Base-by-base conservation (phyloP, 2,888 invertebrate genomes). In the Leptopilina syphax region DNA sequence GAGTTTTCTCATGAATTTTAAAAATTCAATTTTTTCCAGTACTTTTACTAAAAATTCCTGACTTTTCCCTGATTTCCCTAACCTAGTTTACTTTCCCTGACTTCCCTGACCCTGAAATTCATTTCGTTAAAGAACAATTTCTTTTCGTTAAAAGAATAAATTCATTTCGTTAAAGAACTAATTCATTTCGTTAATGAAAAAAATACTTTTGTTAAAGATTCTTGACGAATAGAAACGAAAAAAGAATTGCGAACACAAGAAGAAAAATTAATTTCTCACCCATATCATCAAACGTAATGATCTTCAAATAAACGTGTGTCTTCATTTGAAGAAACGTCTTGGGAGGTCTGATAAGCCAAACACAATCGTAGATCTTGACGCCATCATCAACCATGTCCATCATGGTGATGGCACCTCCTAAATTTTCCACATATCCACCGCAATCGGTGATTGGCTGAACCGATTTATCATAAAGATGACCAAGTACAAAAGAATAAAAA, bases 401-500 rank as follows among this genome's bases (percentile, higher is more conserved):
- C 96, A 96, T 96, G 1, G 95, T 95, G 77, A 96, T 96, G 13
- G 95, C 94, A 0, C 96, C 96, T 3, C 96, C 96, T 13, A 95
- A 92, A 85, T 95, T 95, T 82, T 94, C 94, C 1, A 96, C 95
- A 90, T 94, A 93, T 70, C 96, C 96, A 41, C 96, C 96, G 87
- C 96, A 96, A 90, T 95, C 95, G 93, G 90, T 85, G 85, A 92
- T 90, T 60, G 92, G 92, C 44, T 90, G 89, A 24, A 89, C 84
- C 47, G 90, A 87, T 78, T 89, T 90, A 65, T 92, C 91, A 80
- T 88, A 87, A 9, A 86, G 82, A 80, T 90, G 87, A 6, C 91
- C 92, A 77, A 90, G 88, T 3, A 93, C 88, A 86, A 94, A 94
- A 0, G 92, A 92, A 86, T 94, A 95, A 83, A 93, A 93, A 0